Percentiles rank a stretch among this genome's conserved stretches.
These are phyloP conservation scores for Scaptomyza parva DNA, from an alignment of 2,888 invertebrate genomes.

Conservation along the genomic window DNA sequence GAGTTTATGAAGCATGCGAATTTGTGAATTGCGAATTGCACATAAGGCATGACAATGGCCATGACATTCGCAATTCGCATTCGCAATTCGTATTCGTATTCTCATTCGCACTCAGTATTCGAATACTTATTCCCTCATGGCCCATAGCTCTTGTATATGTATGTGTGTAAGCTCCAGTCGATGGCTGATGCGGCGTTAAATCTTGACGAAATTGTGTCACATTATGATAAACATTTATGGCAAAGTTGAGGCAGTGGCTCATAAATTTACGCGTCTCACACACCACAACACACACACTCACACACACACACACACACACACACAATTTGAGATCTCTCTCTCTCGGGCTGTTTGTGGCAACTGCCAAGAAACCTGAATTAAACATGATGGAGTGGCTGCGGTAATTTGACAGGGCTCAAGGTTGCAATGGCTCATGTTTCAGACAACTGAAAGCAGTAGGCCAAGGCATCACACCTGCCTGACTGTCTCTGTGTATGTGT, in stretches of 20 bases:
- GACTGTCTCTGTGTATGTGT: too few relatives aligned
- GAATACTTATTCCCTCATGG: conserved; percentile 6
- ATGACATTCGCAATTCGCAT: conserved; percentile 11
- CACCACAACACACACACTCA: background rate
- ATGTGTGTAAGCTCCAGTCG: conserved; percentile 20
- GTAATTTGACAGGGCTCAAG: conserved; percentile 70
- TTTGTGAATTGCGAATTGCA: conserved; percentile 57
- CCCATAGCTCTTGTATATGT: conserved; percentile 13
- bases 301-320: conserved; percentile 1
- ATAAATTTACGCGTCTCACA: conserved; percentile 61
- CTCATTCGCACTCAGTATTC: background rate
- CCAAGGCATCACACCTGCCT: conserved; percentile 16
- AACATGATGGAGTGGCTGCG: conserved; percentile 73
- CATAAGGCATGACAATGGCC: conserved; percentile 24
- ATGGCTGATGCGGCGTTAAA: conserved; percentile 70
- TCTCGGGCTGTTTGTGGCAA: conserved; percentile 12
- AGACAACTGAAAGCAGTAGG: conserved; percentile 15
- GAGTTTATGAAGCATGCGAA: conserved; percentile 69
- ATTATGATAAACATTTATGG: conserved; percentile 78
- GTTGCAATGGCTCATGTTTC: conserved; percentile 27
- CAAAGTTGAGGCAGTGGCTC: conserved; percentile 66
- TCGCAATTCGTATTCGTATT: background rate
- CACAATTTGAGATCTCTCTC: background rate
- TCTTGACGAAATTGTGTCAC: conserved; percentile 78
- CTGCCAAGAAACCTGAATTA: conserved; percentile 52